A percentile compares a stretch with the other conserved stretches of the same genome.
phyloP scores from a whole-genome alignment of 2,113 vertebrate genomes.

The Ceuthmochares aereus region DNA sequence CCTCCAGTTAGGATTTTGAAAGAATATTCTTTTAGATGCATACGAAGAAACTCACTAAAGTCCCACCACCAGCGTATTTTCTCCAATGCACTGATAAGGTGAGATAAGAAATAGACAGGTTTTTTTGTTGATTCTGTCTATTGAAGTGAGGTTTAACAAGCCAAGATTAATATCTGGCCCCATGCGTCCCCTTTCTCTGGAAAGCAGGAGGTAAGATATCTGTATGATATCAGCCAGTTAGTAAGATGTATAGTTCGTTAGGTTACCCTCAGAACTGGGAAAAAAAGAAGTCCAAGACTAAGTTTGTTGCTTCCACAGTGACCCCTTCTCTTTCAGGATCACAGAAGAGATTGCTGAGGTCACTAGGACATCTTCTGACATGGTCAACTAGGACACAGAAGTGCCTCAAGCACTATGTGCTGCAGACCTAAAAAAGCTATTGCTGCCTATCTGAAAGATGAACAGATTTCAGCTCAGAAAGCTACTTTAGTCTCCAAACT shows the following conservation, averaged over 20 bases:
- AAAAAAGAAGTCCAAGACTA: neutral
- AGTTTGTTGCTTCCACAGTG: neutral
- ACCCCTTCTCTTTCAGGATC: neutral
- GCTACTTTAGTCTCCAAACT: neutral
- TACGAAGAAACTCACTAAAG: neutral
- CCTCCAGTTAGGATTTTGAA: neutral
- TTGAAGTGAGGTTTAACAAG: neutral
- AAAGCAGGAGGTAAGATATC: neutral
- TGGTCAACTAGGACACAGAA: neutral
- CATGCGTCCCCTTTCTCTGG: neutral
- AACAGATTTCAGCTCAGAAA: neutral
- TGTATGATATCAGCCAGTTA: neutral
- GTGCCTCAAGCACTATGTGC: accelerated
- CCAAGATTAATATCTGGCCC: neutral
- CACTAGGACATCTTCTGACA: neutral
- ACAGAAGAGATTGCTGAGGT: neutral
- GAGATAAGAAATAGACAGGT: neutral
- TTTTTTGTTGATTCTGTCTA: neutral
- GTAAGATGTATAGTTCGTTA: neutral
- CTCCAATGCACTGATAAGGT: neutral
- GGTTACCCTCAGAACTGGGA: neutral
- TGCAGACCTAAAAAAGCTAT: neutral
- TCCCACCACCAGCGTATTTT: neutral
- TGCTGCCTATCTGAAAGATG: neutral
- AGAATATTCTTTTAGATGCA: neutral